Base-by-base conservation (phyloP, 2,797 vertebrate genomes). In the Falco novaeseelandiae region DNA sequence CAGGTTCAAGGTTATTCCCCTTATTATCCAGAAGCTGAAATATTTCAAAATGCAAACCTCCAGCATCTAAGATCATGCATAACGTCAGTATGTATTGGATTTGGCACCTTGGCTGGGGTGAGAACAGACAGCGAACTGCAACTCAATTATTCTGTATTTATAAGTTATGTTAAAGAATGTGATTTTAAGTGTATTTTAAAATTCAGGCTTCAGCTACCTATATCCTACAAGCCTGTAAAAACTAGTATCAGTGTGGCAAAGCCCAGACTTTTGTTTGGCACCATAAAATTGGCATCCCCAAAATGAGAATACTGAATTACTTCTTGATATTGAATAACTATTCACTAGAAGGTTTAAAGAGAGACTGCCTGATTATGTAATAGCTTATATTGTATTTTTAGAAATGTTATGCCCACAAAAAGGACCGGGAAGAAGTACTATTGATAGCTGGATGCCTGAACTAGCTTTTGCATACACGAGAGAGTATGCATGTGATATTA, bases 401-500 rank as follows among this genome's bases (percentile, higher is more conserved):
- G 49, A 63, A 76, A 76, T 14, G 11, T 44, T 66, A 66, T 29
- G 14, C 32, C 42, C 12, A 71, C 29, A 82, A 48, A 73, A 83
- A 73, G 30, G 42, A 30, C 27, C 49, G 11, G n/a, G 34, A 10
- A 57, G 69, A 72, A 19, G 2, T 76, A 26, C 10, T 52, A 7
- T 8, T 72, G 61, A 18, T 49, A 89, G 30, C 19, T 55, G 51
- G 3, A 14, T 27, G 80, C 38, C 63, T 74, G 61, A 83, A 25
- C 19, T 27, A 81, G 55, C 10, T 82, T 76, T 72, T 87, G 32
- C 30, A 72, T 49, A n/a, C 6, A 30, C 2, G 4, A n/a, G 13
- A 0, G 0, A 61, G 7, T 10, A 34, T 0, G 2, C 4, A 18
- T 51, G 14, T 32, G 26, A 36, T 34, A 27, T 12, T 59, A 44